phyloP scores from a whole-genome alignment of 2,113 vertebrate genomes.

The Meriones unguiculatus region DNA sequence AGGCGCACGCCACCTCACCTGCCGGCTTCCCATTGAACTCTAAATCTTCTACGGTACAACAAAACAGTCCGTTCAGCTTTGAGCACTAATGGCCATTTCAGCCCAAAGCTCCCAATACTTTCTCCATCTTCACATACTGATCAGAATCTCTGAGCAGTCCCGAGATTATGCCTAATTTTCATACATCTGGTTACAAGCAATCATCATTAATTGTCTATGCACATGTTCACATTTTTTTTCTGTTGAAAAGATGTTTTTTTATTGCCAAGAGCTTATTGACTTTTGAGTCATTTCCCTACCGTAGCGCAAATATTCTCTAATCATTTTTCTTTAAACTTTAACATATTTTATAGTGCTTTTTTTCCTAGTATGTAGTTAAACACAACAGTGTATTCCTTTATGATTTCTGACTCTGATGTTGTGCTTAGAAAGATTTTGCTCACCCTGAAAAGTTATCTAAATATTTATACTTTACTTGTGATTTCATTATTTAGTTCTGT shows the following conservation, averaged over 20 bases:
- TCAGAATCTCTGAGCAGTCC: background rate
- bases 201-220: background rate
- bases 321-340: slow-evolving; percentile 42
- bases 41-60: background rate
- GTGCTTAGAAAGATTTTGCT: background rate
- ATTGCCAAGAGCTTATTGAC: background rate
- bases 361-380: background rate
- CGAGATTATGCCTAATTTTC: background rate
- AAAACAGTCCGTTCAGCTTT: background rate
- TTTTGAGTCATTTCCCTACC: slow-evolving; percentile 32
- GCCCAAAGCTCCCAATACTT: background rate
- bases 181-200: background rate
- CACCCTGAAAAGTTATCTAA: background rate
- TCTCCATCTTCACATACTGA: background rate
- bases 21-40: too few relatives aligned
- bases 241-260: background rate
- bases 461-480: slow-evolving; percentile 42
- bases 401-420: background rate
- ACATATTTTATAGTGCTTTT: background rate
- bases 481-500: background rate
- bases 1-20: too few relatives aligned
- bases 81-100: background rate
- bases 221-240: background rate
- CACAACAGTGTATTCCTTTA: background rate
- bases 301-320: background rate